Evolutionary conservation across 2,888 invertebrate genomes (phyloP).

Genomic region (Andrena trimmerana): DNA sequence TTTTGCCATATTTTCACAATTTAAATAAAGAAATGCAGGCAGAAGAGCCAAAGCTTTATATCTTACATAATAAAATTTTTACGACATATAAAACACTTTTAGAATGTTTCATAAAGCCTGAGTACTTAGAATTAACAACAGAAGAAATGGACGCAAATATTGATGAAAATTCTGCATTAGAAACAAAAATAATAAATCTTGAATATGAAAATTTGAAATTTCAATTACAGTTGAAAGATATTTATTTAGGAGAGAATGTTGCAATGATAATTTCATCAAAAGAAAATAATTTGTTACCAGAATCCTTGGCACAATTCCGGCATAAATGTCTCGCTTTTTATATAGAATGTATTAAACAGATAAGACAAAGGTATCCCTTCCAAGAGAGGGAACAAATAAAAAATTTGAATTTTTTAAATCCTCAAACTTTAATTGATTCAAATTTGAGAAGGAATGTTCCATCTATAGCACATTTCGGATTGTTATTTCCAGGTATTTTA

Average conservation of each 20-base stretch:
- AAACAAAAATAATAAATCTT: not conserved
- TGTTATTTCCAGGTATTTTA: slow-evolving; percentile 4
- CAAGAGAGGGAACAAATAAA: slow-evolving; percentile 1
- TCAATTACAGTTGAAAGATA: not conserved
- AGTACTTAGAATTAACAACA: not conserved
- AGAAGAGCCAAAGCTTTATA: not conserved
- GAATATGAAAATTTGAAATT: not conserved
- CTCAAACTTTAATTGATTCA: not conserved
- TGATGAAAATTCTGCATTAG: slow-evolving; percentile 3
- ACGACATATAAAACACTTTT: slow-evolving; percentile 3
- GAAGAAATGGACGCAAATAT: slow-evolving; percentile 3
- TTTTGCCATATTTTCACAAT: not conserved
- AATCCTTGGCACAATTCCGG: not conserved
- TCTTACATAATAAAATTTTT: not conserved
- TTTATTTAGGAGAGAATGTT: slow-evolving; percentile 2
- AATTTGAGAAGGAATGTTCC: not conserved
- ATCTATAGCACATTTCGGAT: not conserved
- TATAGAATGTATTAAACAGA: not conserved
- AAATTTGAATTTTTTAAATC: not conserved
- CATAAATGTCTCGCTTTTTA: not conserved
- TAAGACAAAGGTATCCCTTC: not conserved
- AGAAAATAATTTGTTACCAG: not conserved
- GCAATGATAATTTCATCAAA: not conserved
- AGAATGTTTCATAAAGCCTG: not conserved
- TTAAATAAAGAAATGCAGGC: slow-evolving; percentile 4